Conservation (phyloP, 2,113 vertebrate species). For the Nesospiza acunhae region DNA sequence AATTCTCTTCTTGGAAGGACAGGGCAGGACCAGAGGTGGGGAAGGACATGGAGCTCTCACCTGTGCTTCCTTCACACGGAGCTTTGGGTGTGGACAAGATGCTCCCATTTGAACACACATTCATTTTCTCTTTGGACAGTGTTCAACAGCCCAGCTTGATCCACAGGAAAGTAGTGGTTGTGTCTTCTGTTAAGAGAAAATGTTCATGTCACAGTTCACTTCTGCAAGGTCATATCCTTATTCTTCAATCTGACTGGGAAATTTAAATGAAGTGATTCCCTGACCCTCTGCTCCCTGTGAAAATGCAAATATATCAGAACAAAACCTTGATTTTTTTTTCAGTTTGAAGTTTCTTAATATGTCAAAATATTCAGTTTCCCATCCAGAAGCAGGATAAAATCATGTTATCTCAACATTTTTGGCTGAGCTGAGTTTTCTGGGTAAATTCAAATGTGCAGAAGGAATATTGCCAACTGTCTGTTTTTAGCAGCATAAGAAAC, state of each 20-base stretch:
- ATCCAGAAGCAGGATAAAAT: background rate
- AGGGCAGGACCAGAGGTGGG: background rate
- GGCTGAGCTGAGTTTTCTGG: background rate
- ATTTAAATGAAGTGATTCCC: background rate
- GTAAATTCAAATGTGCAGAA: background rate
- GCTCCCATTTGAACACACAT: background rate
- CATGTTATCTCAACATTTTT: background rate
- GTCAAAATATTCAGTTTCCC: background rate
- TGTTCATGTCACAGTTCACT: background rate
- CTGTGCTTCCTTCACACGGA: background rate
- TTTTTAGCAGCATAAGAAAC: conserved; percentile 30
- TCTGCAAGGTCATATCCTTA: background rate
- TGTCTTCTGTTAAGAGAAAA: background rate
- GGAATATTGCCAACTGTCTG: background rate
- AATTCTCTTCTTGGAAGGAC: background rate
- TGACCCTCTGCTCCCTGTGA: background rate
- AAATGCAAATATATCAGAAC: background rate
- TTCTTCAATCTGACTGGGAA: background rate
- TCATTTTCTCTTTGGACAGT: background rate
- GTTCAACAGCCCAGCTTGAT: background rate
- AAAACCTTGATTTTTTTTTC: background rate
- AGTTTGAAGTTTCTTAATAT: background rate
- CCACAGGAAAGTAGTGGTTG: background rate
- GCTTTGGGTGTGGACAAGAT: background rate
- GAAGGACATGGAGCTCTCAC: background rate